Conservation (phyloP, 2,888 invertebrate species). For the Eudemis profundana region DNA sequence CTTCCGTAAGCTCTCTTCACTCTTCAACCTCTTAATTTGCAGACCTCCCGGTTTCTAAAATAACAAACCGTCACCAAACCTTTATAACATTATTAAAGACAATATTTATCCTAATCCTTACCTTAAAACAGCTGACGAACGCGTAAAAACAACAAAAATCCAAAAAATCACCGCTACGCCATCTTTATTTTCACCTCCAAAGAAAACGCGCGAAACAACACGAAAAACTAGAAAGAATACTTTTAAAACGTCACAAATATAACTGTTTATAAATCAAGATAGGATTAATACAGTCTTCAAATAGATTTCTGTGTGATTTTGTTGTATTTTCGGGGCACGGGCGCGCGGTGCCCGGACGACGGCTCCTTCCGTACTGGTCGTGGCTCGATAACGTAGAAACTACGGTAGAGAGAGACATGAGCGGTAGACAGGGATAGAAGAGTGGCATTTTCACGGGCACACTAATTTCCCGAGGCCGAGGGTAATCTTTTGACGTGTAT, state of each 20-base stretch:
- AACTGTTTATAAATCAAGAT: neutral
- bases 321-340: neutral
- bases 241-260: neutral
- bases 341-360: neutral
- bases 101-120: slow-evolving; percentile 19
- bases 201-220: slow-evolving; percentile 26
- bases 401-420: slow-evolving; percentile 28
- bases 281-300: neutral
- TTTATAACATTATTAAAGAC: neutral
- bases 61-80: neutral
- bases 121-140: slow-evolving; percentile 28
- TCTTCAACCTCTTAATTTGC: neutral
- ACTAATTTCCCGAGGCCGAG: slow-evolving; percentile 17
- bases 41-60: neutral
- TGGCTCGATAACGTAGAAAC: slow-evolving; percentile 34
- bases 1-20: neutral
- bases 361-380: neutral
- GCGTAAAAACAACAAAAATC: slow-evolving; percentile 33
- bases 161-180: slow-evolving; percentile 28
- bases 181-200: slow-evolving; percentile 22
- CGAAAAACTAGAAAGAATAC: neutral
- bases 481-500: slow-evolving; percentile 28
- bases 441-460: slow-evolving; percentile 30
- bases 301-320: neutral
- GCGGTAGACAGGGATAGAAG: slow-evolving; percentile 14